A percentile compares a stretch with the other conserved stretches of the same genome.
These are phyloP conservation scores for Arnoldichthys spilopterus DNA, from an alignment of 2,797 vertebrate species.

Conservation along the genomic window DNA sequence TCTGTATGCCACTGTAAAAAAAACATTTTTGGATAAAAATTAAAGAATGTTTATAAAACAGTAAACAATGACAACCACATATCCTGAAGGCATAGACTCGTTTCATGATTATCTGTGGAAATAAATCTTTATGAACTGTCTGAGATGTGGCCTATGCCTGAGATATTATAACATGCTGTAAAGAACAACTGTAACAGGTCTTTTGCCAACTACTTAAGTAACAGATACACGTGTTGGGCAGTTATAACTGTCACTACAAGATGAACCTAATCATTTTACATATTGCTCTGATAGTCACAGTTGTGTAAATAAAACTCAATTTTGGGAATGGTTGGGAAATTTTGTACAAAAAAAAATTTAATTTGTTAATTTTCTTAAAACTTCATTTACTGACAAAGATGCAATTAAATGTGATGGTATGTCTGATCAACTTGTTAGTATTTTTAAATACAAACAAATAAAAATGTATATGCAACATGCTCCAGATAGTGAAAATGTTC, in stretches of 20 bases:
- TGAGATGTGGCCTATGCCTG: neutral
- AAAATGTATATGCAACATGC: no score
- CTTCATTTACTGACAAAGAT: no score
- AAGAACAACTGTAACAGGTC: neutral
- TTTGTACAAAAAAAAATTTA: no score
- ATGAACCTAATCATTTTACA: neutral
- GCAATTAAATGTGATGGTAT: no score
- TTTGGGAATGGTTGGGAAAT: no score
- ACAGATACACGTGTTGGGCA: neutral
- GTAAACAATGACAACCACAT: neutral
- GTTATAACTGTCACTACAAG: neutral
- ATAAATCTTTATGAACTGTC: neutral
- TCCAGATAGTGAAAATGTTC: no score
- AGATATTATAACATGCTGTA: neutral
- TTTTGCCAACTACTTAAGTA: neutral
- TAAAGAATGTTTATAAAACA: neutral
- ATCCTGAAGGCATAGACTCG: neutral
- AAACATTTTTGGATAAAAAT: neutral
- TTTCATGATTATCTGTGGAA: neutral
- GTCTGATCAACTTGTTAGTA: no score
- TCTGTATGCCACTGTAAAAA: constrained; percentile 67
- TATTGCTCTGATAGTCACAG: neutral
- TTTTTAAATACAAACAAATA: no score
- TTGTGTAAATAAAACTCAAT: neutral
- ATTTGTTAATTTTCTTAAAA: no score